Evolutionary conservation across 2,888 invertebrate species (phyloP).

Genomic region (Philereme transversata): DNA sequence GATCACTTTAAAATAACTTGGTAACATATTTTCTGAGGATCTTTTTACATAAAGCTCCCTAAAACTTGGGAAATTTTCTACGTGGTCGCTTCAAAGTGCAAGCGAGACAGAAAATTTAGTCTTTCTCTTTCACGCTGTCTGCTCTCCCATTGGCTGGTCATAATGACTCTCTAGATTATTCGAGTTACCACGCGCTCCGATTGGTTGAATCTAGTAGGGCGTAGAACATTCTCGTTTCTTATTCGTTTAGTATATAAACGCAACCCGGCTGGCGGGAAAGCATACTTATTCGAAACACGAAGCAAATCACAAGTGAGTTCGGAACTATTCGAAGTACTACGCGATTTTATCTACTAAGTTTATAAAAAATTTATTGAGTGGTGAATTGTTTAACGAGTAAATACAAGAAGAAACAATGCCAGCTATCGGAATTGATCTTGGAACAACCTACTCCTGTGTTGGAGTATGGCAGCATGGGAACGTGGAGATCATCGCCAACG

Average conservation of each 20-base stretch:
- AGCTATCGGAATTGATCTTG: conserved; percentile 83
- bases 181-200: conserved; percentile 13
- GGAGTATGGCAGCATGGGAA: conserved; percentile 85
- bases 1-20: no score
- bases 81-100: no score
- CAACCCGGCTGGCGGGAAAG: conserved; percentile 14
- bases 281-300: conserved; percentile 24
- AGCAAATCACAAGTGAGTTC: conserved; percentile 10
- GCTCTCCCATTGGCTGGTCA: conserved; percentile 12
- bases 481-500: conserved; percentile 89
- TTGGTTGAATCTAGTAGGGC: conserved; percentile 17
- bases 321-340: conserved; percentile 10
- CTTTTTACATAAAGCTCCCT: no score
- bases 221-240: conserved; percentile 17
- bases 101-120: background rate
- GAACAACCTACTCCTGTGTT: conserved; percentile 83
- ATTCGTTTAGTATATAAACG: conserved; percentile 18
- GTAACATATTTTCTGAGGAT: no score
- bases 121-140: conserved; percentile 14
- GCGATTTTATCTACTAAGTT: conserved; percentile 6
- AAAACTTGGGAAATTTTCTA: no score
- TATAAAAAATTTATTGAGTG: conserved; percentile 2
- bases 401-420: conserved; percentile 61
- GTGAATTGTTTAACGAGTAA: conserved; percentile 14
- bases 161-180: conserved; percentile 7